phyloP scores from a whole-genome alignment of 2,888 invertebrate genomes.

The Alsophila aescularia region DNA sequence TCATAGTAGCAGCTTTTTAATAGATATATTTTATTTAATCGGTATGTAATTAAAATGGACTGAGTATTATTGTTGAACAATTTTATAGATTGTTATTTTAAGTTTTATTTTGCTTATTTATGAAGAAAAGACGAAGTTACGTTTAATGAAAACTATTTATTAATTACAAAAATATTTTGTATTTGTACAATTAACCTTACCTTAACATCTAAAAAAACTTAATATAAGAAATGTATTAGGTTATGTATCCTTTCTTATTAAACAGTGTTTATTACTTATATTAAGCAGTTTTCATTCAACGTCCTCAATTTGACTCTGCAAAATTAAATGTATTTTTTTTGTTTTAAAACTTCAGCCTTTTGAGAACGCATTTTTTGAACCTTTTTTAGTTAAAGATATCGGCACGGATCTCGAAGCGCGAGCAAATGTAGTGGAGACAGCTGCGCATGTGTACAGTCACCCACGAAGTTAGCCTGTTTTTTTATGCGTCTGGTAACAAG shows the following conservation, averaged over 20 bases:
- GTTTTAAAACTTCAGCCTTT: no score
- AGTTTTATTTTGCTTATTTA: constrained; percentile 4
- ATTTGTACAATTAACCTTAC: constrained; percentile 42
- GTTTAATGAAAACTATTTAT: constrained; percentile 15
- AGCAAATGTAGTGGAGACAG: no score
- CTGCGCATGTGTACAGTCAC: no score
- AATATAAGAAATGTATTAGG: neutral
- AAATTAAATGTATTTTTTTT: no score
- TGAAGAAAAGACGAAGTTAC: constrained; percentile 12
- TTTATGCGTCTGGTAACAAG: no score
- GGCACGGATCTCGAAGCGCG: no score
- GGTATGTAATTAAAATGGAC: neutral
- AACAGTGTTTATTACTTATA: constrained; percentile 7
- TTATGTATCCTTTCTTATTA: neutral
- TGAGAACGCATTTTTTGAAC: no score
- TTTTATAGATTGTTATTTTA: neutral
- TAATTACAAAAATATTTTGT: constrained; percentile 42
- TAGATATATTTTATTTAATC: neutral
- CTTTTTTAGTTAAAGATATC: no score
- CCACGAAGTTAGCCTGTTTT: no score
- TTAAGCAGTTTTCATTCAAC: neutral
- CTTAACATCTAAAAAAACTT: constrained; percentile 3
- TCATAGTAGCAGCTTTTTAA: neutral
- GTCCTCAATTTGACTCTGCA: no score
- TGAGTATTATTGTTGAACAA: neutral